Base-by-base conservation (phyloP, 2,888 invertebrate species). In the Axea sp. region DNA sequence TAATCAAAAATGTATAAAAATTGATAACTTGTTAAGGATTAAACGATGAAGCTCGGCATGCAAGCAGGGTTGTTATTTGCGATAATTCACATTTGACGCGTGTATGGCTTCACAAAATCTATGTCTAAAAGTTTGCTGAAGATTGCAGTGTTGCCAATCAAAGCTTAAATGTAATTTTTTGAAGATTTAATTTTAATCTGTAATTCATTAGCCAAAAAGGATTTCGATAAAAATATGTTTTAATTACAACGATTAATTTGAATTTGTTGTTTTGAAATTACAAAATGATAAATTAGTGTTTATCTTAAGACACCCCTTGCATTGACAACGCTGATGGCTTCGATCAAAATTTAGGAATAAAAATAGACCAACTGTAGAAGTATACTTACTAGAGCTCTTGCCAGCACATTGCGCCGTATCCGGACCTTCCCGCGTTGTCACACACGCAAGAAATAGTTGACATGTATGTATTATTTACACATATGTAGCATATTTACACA, bases 311-410 rank as follows among this genome's bases (percentile, higher is more conserved):
- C 28, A 28, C 26, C 28, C 7, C 24, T 24, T 7, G 28, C 28
- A 53, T 39, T 67, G 59, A n/a, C 68, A 43, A 55, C 64, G 15
- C 33, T 43, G 57, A 31, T 41, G 24, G 39, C 12, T 35, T 43
- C 33, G 14, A 47, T 39, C 3, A 49, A 31, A 17, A 37, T 47
- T 39, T 33, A 22, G 30, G 33, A 43, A 14, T 33, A 45, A 51
- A 60, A 60, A 22, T 8, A 59, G n/a, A n/a, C 28, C 47, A 59
- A 43, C 57, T 64, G 53, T 72, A 65, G 51, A 76, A 62, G 79
- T 85, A 82, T 90, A 91, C 91, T 91, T 91, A 91, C 91, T 91
- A 87, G 89, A 88, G 85, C 89, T 90, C 80, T 85, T 87, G 84
- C 89, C 89, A 84, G 90, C 87, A 88, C 91, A 91, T 84, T 89